Percentiles rank a stretch among this genome's conserved stretches.
Conservation (phyloP, 2,888 invertebrate species). For the Drosophila emarginata region DNA sequence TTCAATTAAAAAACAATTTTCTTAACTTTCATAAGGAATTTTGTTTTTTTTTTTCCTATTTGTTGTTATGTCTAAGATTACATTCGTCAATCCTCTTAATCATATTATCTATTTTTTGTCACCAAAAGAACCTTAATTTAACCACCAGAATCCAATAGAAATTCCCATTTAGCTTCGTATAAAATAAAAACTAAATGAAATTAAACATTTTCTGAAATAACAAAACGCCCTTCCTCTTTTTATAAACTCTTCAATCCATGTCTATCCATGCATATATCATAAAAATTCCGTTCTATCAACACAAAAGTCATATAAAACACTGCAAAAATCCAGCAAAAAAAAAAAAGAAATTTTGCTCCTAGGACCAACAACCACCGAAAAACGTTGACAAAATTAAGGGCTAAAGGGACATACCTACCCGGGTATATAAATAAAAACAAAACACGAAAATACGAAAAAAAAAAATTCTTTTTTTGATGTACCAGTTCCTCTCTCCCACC, state of each 20-base stretch:
- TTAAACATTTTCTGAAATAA: conserved; percentile 41
- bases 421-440: conserved; percentile 24
- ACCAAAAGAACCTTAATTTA: background rate
- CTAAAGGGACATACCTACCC: conserved; percentile 27
- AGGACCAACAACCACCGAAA: conserved; percentile 32
- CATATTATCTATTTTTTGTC: background rate
- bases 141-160: background rate
- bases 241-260: conserved; percentile 44
- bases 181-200: conserved; percentile 28
- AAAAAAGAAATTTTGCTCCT: conserved; percentile 11
- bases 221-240: conserved; percentile 18
- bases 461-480: conserved; percentile 7
- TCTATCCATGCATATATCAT: conserved; percentile 47
- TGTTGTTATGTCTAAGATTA: too few species aligned
- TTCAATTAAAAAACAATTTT: too few species aligned
- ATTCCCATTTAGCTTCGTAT: background rate
- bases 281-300: conserved; percentile 35
- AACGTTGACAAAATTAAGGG: conserved; percentile 44
- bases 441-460: background rate
- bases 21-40: too few species aligned
- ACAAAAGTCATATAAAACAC: conserved; percentile 25
- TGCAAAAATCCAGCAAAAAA: conserved; percentile 16
- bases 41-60: too few species aligned
- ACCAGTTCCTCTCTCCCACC: background rate
- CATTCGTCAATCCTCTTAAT: background rate